Conservation (phyloP, 1,140 invertebrate genomes). For the Colletes latitarsis region DNA sequence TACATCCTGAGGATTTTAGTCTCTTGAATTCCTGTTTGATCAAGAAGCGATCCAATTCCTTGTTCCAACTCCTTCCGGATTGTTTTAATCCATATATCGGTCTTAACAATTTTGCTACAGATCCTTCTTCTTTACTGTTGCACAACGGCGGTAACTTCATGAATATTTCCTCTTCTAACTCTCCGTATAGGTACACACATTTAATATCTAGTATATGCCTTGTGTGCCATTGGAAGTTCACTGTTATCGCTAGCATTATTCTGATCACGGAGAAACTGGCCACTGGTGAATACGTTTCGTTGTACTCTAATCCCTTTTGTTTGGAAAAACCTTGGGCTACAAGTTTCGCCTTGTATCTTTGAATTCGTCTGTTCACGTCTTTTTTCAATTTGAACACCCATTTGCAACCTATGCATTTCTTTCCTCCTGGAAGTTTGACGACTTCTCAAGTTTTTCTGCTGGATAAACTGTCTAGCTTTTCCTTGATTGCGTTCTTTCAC, state of each 20-base stretch:
- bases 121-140: background rate
- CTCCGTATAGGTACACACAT: slow-evolving; percentile 16
- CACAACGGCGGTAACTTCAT: background rate
- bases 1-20: slow-evolving; percentile 10
- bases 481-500: slow-evolving; percentile 5
- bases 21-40: background rate
- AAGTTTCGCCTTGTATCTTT: slow-evolving; percentile 29
- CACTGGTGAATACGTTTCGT: slow-evolving; percentile 5
- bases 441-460: slow-evolving; percentile 8
- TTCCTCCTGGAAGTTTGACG: background rate
- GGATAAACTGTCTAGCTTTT: slow-evolving; percentile 1
- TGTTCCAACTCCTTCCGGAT: slow-evolving; percentile 14
- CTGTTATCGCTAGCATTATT: slow-evolving; percentile 5
- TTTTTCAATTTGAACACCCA: slow-evolving; percentile 21
- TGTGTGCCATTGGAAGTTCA: background rate
- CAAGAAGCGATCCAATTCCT: background rate
- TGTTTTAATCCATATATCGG: slow-evolving; percentile 19
- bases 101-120: background rate
- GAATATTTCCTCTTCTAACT: slow-evolving; percentile 9
- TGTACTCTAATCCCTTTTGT: slow-evolving; percentile 17
- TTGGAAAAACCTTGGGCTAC: slow-evolving; percentile 14
- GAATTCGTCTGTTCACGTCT: background rate
- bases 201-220: slow-evolving; percentile 21
- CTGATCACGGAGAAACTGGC: slow-evolving; percentile 3
- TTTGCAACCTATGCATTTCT: background rate